phyloP scores from a whole-genome alignment of 1,140 invertebrate species.

The Pseudomyrmex cubaensis region DNA sequence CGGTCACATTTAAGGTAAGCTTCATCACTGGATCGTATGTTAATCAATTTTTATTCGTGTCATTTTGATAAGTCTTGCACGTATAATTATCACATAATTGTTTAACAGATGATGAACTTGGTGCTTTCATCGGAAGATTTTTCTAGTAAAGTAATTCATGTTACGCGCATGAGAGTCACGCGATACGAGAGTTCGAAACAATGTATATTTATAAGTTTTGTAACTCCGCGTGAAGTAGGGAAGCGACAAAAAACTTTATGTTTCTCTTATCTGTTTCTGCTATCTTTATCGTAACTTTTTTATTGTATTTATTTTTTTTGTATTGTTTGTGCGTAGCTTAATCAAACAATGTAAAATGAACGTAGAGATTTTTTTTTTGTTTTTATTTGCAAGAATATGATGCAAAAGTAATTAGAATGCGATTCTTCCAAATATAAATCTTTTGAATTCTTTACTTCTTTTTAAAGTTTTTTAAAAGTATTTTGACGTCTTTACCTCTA shows the following conservation, averaged over 20 bases:
- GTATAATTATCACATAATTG: conserved; percentile 68
- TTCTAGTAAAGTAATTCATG: conserved; percentile 66
- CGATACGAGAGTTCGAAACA: conserved; percentile 73
- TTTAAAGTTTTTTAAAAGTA: not conserved
- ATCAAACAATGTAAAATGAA: not conserved
- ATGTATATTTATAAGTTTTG: conserved; percentile 81
- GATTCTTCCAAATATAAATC: not conserved
- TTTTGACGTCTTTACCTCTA: not conserved
- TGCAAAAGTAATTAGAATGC: too few species aligned
- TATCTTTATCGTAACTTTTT: not conserved
- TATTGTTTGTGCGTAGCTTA: not conserved
- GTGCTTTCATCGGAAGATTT: too few species aligned
- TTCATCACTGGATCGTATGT: not conserved
- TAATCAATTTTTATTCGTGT: conserved; percentile 45
- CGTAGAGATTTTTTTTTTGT: too few species aligned
- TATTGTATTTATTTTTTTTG: not conserved
- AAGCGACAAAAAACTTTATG: conserved; percentile 64
- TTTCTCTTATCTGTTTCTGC: not conserved
- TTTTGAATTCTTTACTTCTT: not conserved
- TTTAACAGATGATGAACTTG: too few species aligned
- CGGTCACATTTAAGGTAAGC: conserved; percentile 22
- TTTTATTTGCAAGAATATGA: too few species aligned
- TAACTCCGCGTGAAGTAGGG: conserved; percentile 66
- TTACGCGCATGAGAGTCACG: conserved; percentile 66
- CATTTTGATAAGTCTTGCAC: not conserved